Evolutionary conservation across 2,888 invertebrate genomes (phyloP), one percentile per base, ranked within the genome.

Genomic region (Watsonalla cultraria): DNA sequence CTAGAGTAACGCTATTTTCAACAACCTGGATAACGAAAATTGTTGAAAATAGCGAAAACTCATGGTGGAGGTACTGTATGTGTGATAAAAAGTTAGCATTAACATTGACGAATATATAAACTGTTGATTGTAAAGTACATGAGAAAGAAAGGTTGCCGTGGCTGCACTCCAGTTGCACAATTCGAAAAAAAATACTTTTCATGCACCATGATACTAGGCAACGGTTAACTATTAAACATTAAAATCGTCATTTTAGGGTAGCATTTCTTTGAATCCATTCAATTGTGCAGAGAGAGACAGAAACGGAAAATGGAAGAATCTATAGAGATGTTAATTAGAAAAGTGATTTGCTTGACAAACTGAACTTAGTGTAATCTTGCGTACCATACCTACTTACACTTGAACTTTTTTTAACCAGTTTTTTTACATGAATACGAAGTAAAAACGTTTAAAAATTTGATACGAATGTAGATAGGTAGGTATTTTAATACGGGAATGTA

Each of bases 391-490:
- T 24, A 24, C 24, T 24, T 24, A 24, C 24, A 24, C 24, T 24
- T 24, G 24, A 24, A 24, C 24, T 24, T 24, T 24, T 42, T 42
- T 37, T 37, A 37, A 42, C 11, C 11, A 42, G 11, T 42, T 42
- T 24, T 42, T 42, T 42, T 42, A 11, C 11, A 65, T 72, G 76
- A 65, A 61, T 65, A 64, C 64, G 71, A 72, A 65, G 64, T 61
- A 65, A 74, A 77, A 74, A 71, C 80, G 81, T 79, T 75, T 75
- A 82, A 80, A 49, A 83, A 84, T 87, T 88, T 88, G 85, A 88
- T 89, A 89, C 82, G 84, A 88, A 81, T 67, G 82, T 90, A 89
- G 89, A 78, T 90, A 89, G 90, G 87, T 89, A 90, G 89, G 83
- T 86, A 88, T 87, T 88, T 84, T 84, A 89, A 87, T 87, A 88